Conservation (phyloP, 2,797 vertebrate genomes). For the Cirrhinus molitorella region DNA sequence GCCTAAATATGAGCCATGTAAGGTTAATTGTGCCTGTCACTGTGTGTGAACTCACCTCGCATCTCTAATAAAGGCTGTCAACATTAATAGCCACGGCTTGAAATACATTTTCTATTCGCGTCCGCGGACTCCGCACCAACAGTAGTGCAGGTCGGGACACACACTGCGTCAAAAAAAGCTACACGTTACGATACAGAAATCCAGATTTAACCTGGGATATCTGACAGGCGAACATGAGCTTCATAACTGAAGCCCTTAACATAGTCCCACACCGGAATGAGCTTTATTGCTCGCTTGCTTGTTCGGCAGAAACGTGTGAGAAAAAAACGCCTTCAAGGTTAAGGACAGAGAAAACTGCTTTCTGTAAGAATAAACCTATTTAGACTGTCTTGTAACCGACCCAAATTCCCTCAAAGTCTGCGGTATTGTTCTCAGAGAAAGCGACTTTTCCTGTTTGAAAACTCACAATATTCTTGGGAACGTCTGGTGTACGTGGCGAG, state of each 20-base stretch:
- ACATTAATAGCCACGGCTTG: constrained; percentile 17
- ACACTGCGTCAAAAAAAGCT: constrained; percentile 37
- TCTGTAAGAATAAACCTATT: neutral
- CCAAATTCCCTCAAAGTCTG: neutral
- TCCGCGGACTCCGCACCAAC: neutral
- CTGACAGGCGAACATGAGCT: neutral
- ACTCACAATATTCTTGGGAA: neutral
- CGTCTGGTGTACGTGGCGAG: constrained; percentile 14
- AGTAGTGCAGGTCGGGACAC: constrained; percentile 12
- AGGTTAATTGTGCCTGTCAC: constrained; percentile 14
- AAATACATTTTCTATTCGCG: constrained; percentile 41
- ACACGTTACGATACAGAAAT: constrained; percentile 1
- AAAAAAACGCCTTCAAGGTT: constrained; percentile 1
- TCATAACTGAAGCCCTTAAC: neutral
- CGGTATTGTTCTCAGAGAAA: neutral
- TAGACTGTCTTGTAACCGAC: neutral
- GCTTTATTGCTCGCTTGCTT: neutral
- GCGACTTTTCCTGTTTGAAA: constrained; percentile 22
- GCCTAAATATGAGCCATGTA: constrained; percentile 1
- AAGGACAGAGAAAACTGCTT: neutral
- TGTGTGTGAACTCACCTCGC: neutral
- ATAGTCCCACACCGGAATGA: constrained; percentile 12
- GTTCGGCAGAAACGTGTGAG: neutral
- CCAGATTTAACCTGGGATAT: constrained; percentile 11
- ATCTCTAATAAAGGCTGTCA: constrained; percentile 37